These are phyloP conservation scores for Neotoma lepida DNA, from an alignment of 2,113 vertebrate genomes.

Conservation along the genomic window DNA sequence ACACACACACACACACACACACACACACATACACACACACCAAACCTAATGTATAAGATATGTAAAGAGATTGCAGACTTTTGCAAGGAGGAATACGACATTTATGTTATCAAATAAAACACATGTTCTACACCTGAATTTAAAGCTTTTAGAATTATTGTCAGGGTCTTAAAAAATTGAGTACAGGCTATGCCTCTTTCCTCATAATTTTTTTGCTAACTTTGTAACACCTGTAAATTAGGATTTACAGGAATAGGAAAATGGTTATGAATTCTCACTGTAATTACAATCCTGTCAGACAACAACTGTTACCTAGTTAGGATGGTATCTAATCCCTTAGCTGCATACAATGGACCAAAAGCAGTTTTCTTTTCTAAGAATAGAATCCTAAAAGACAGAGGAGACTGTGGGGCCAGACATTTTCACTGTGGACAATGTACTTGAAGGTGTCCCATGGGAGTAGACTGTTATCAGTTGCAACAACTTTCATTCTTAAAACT, in stretches of 20 bases:
- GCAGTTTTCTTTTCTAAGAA: conserved; percentile 30
- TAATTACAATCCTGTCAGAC: conserved; percentile 73
- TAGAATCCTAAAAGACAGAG: conserved; percentile 53
- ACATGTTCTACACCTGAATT: conserved; percentile 37
- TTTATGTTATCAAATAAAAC: conserved; percentile 67
- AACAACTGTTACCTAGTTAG: conserved; percentile 75
- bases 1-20: not conserved
- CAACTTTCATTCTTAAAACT: conserved; percentile 15
- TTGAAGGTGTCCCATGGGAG: not conserved
- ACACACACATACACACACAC: not conserved
- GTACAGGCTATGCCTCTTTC: conserved; percentile 70
- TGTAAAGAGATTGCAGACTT: conserved; percentile 54
- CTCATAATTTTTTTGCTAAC: conserved; percentile 32
- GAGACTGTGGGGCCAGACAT: not conserved
- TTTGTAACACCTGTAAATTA: conserved; percentile 80
- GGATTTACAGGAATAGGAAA: conserved; percentile 78
- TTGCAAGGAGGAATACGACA: conserved; percentile 57
- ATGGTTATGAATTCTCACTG: conserved; percentile 78
- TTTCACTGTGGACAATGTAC: conserved; percentile 22
- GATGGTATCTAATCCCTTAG: conserved; percentile 76
- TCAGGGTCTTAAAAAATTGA: conserved; percentile 77
- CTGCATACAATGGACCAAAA: conserved; percentile 49
- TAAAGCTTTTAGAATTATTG: conserved; percentile 76
- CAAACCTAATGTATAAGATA: not conserved
- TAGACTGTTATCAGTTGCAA: not conserved